Conservation (phyloP, 2,797 vertebrate species). For the Chaetophractus vellerosus region DNA sequence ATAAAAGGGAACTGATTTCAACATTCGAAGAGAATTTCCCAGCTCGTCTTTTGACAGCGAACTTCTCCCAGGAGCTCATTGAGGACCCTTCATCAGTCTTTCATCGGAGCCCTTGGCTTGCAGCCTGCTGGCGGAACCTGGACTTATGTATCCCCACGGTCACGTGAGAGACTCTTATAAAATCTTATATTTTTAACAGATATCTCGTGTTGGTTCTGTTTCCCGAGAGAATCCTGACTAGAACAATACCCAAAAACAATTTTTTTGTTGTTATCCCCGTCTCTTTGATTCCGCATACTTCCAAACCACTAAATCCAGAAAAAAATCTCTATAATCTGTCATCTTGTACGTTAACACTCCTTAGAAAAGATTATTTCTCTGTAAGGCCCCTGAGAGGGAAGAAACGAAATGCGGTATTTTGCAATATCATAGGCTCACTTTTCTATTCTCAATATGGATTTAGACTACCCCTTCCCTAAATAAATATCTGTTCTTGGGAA, state of each 20-base stretch:
- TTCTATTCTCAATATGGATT: constrained; percentile 52
- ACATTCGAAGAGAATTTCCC: too few species aligned
- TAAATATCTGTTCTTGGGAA: constrained; percentile 55
- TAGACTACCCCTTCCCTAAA: constrained; percentile 21
- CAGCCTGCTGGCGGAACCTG: too few species aligned
- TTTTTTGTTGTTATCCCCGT: background rate
- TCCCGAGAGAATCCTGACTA: too few species aligned
- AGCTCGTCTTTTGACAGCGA: too few species aligned
- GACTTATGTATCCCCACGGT: too few species aligned
- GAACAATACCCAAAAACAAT: constrained; percentile 2
- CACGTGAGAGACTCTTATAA: too few species aligned
- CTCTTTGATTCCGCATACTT: constrained; percentile 24
- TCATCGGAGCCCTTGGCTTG: too few species aligned
- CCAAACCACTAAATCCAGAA: background rate
- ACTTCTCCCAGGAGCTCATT: too few species aligned
- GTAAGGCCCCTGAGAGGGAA: constrained; percentile 1
- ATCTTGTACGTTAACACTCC: constrained; percentile 23
- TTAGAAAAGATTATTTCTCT: constrained; percentile 60
- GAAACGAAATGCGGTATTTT: constrained; percentile 65
- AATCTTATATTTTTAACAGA: too few species aligned
- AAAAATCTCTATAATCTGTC: constrained; percentile 43
- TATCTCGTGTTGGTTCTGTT: too few species aligned
- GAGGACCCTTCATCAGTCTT: too few species aligned
- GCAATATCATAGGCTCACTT: background rate
- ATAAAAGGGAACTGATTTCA: too few species aligned